Evolutionary conservation across 2,113 vertebrate species (phyloP).

Genomic region (Aplodontia rufa): DNA sequence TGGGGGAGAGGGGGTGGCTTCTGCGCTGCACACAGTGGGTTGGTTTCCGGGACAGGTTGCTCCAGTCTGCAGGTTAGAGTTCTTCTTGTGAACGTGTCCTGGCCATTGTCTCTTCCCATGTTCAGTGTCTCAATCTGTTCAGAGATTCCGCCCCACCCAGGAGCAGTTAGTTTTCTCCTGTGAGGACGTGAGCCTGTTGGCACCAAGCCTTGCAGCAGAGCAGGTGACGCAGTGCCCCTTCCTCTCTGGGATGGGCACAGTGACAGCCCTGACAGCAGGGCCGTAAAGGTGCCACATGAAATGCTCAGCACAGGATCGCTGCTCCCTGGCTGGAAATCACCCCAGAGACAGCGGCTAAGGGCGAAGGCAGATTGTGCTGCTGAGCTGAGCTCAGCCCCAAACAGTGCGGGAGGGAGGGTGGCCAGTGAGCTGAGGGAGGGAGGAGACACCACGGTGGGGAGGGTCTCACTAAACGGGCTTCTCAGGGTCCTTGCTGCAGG

Average conservation of each 20-base stretch:
- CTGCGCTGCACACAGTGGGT: not conserved
- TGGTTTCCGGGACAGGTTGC: not conserved
- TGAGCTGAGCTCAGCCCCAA: not conserved
- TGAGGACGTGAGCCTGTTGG: not conserved
- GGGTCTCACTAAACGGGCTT: not conserved
- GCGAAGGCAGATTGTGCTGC: not conserved
- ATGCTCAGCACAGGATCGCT: fast-evolving
- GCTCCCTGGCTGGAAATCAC: not conserved
- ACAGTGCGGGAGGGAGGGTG: not conserved
- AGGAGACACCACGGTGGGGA: too few species aligned
- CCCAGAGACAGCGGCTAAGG: not conserved
- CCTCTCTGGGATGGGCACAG: not conserved
- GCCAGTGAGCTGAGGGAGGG: too few species aligned
- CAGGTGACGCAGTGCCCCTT: fast-evolving
- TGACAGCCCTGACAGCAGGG: fast-evolving
- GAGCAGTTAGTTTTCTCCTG: too few species aligned
- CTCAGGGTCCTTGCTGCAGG: not conserved
- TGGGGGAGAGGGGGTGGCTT: not conserved
- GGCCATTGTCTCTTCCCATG: too few species aligned
- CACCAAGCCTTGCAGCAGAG: not conserved
- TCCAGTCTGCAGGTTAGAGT: not conserved
- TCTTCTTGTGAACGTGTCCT: too few species aligned
- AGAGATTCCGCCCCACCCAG: not conserved
- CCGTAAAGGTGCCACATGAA: fast-evolving
- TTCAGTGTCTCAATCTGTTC: not conserved